Evolutionary conservation across 2,888 invertebrate genomes (phyloP).

Genomic region (Prenolepis imparis): DNA sequence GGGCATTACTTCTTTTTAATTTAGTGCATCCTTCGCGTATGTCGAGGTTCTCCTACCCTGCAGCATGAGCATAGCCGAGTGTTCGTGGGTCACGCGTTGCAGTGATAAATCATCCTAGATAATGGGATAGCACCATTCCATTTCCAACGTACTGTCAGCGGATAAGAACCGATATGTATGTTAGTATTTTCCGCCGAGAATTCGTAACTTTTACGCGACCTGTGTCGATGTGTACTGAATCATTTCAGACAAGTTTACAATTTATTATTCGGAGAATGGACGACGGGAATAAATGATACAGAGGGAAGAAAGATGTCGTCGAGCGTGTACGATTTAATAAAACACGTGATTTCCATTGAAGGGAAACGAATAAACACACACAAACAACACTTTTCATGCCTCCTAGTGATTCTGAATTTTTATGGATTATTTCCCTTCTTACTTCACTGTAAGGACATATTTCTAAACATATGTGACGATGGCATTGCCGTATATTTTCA

Average conservation of each 20-base stretch:
- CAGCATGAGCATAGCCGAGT: slow-evolving; percentile 31
- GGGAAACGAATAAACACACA: slow-evolving; percentile 4
- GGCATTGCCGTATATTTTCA: neutral
- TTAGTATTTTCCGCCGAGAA: slow-evolving; percentile 53
- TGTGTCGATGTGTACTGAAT: slow-evolving; percentile 60
- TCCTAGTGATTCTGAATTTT: slow-evolving; percentile 19
- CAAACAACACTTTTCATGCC: neutral
- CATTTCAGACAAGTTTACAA: slow-evolving; percentile 57
- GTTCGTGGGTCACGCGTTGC: slow-evolving; percentile 57
- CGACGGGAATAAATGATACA: slow-evolving; percentile 27
- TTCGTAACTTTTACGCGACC: slow-evolving; percentile 51
- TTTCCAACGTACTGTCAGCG: slow-evolving; percentile 58
- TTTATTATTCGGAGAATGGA: slow-evolving; percentile 49
- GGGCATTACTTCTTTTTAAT: slow-evolving; percentile 56
- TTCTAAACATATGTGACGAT: slow-evolving; percentile 28
- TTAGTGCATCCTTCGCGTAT: slow-evolving; percentile 50
- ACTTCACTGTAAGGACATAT: slow-evolving; percentile 22
- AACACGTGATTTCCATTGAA: slow-evolving; percentile 20
- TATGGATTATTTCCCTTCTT: slow-evolving; percentile 27
- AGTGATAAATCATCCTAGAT: slow-evolving; percentile 65
- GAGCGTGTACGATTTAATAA: neutral
- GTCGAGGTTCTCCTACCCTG: slow-evolving; percentile 44
- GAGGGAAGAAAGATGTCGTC: neutral
- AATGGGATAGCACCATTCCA: slow-evolving; percentile 55
- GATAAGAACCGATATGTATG: slow-evolving; percentile 56